Evolutionary conservation across 1,140 invertebrate species (phyloP), one percentile per base, ranked within the genome.

Genomic region (Sinella curviseta): DNA sequence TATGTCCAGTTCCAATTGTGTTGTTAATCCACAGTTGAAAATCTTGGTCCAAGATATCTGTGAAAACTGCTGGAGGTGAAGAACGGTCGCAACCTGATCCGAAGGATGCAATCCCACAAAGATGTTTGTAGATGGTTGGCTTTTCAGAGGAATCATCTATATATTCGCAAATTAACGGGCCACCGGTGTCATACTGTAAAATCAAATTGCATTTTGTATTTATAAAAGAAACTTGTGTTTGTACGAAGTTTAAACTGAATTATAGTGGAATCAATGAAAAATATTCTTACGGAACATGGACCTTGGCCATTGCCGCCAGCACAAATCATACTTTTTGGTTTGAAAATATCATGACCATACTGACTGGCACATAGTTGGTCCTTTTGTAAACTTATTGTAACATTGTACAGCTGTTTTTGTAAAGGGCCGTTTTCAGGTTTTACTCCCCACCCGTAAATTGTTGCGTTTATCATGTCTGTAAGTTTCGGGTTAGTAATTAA

Each of bases 161-260:
- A n/a, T 33, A 31, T 31, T 70, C 12, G 31, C 65, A 70, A 12
- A 70, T 30, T 4, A 70, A 24, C 14, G 65, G 65, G 24, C 28
- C 65, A 31, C 65, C 65, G 31, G 65, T 70, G 24, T 70, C 65
- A 33, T 70, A 70, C 65, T 70, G 39, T 48, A 48, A 30, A 70
- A 17, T 12, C 3, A 31, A 70, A 31, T 24, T 31, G 24, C n/a
- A 60, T 60, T 31, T 70, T 70, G 30, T 14, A 70, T 70, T 70
- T 31, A 70, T 70, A 33, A 70, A n/a, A n/a, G n/a, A n/a, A n/a
- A n/a, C n/a, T n/a, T n/a, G n/a, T n/a, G n/a, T n/a, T n/a, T n/a
- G n/a, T n/a, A n/a, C 12, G 30, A 31, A 70, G 14, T 31, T 70
- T 8, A n/a, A 8, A 31, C n/a, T 70, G 14, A 33, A 70, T 31